These are phyloP conservation scores for Craniophora ligustri DNA, from an alignment of 2,888 invertebrate genomes.

Conservation along the genomic window DNA sequence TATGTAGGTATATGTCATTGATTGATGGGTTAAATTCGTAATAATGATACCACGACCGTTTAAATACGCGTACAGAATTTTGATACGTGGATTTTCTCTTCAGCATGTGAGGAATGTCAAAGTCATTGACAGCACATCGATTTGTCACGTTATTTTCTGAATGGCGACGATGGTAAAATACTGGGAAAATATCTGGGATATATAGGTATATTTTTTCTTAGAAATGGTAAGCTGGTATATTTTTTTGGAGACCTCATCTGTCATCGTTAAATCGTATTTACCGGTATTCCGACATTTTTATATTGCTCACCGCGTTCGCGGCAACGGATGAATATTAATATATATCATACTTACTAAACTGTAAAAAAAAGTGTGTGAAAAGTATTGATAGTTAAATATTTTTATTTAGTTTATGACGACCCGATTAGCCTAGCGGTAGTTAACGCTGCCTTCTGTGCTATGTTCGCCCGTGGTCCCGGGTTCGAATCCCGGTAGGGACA, in stretches of 20 bases:
- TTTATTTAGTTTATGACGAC: too few relatives aligned
- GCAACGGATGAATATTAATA: conserved; percentile 3
- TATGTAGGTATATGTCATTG: conserved; percentile 35
- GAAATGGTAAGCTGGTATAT: conserved; percentile 8
- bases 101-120: conserved; percentile 22
- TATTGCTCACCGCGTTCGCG: conserved; percentile 9
- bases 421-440: too few relatives aligned
- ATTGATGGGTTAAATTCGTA: conserved; percentile 43
- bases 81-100: conserved; percentile 32
- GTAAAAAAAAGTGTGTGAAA: not conserved
- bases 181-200: conserved; percentile 44
- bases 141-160: conserved; percentile 40
- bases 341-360: not conserved
- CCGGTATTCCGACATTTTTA: conserved; percentile 21
- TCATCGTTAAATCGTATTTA: conserved; percentile 40
- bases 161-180: conserved; percentile 38
- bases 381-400: too few relatives aligned
- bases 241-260: conserved; percentile 27
- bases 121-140: conserved; percentile 38
- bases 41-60: conserved; percentile 31
- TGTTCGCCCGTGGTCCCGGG: too few relatives aligned
- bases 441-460: too few relatives aligned
- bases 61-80: conserved; percentile 25
- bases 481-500: too few relatives aligned
- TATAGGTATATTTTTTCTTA: conserved; percentile 16